Percentiles rank a stretch among this genome's conserved stretches.
These are phyloP conservation scores for Phyllostomus hastatus DNA, from an alignment of 2,113 vertebrate genomes.

Conservation along the genomic window DNA sequence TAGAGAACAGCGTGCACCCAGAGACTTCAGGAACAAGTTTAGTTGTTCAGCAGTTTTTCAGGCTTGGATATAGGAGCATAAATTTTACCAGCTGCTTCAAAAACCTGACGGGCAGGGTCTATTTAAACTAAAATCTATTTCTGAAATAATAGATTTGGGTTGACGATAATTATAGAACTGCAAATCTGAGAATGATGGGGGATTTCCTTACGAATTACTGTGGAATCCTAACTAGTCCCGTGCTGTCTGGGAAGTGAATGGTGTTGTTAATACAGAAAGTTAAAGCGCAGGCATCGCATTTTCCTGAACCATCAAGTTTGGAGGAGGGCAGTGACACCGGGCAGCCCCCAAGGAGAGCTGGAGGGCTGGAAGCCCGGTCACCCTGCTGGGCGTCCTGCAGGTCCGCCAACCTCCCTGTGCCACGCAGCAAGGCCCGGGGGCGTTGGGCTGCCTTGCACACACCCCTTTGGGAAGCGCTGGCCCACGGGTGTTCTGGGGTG, in stretches of 20 bases:
- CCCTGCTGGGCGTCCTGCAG: not conserved
- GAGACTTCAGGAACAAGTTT: not conserved
- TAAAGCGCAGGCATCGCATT: not conserved
- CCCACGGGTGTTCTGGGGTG: too few relatives aligned
- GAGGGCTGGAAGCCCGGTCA: not conserved
- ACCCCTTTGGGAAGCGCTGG: not conserved
- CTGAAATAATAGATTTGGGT: slow-evolving; percentile 32
- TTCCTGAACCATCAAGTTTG: not conserved
- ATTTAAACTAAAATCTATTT: slow-evolving; percentile 16
- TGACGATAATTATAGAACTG: not conserved
- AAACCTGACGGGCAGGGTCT: slow-evolving; percentile 17
- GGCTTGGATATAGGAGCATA: not conserved
- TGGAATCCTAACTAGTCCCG: not conserved
- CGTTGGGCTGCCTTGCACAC: not conserved
- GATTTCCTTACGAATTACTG: slow-evolving; percentile 26
- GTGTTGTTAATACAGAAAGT: not conserved
- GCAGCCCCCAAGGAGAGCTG: not conserved
- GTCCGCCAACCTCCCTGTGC: not conserved
- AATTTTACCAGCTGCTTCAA: not conserved
- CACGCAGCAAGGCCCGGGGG: not conserved
- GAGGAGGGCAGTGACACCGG: not conserved
- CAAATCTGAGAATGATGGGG: not conserved
- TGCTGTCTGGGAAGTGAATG: not conserved
- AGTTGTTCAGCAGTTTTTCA: not conserved
- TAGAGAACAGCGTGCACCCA: not conserved